phyloP scores from a whole-genome alignment of 1,140 invertebrate genomes.

The Augochlora pura region DNA sequence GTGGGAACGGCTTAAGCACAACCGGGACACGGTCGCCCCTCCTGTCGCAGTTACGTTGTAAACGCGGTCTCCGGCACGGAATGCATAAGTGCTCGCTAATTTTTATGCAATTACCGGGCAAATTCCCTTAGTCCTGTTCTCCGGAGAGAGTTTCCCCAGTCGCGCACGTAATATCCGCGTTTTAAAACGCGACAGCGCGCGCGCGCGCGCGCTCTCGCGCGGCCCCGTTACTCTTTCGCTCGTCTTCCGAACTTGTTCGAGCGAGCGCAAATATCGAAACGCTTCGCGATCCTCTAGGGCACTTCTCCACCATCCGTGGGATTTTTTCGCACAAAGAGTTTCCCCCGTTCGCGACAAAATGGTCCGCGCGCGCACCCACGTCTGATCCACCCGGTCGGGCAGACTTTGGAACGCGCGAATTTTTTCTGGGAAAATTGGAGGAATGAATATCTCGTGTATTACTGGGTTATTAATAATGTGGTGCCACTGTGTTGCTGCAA shows the following conservation, averaged over 20 bases:
- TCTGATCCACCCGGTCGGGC: too few species aligned
- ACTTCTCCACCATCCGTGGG: too few species aligned
- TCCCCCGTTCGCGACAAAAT: too few species aligned
- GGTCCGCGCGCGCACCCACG: too few species aligned
- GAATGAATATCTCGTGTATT: too few species aligned
- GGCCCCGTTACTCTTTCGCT: slow-evolving; percentile 1
- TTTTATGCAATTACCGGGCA: slow-evolving; percentile 24
- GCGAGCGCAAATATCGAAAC: not conserved
- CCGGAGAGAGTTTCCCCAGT: not conserved
- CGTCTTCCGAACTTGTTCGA: not conserved
- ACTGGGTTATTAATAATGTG: too few species aligned
- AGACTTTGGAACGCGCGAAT: too few species aligned
- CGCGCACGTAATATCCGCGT: not conserved
- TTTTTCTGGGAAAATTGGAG: too few species aligned
- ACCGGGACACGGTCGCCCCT: not conserved
- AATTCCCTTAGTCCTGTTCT: slow-evolving; percentile 16
- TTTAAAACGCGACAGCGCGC: too few species aligned
- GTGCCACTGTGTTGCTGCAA: too few species aligned
- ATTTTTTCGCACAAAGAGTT: too few species aligned
- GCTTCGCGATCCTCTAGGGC: not conserved
- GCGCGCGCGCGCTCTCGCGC: too few species aligned
- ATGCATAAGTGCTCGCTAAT: slow-evolving; percentile 21
- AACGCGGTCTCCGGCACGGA: not conserved
- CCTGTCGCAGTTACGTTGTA: not conserved
- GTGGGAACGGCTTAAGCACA: not conserved